These are phyloP conservation scores for Cepaea hortensis DNA, from an alignment of 2,888 invertebrate species.

Conservation along the genomic window DNA sequence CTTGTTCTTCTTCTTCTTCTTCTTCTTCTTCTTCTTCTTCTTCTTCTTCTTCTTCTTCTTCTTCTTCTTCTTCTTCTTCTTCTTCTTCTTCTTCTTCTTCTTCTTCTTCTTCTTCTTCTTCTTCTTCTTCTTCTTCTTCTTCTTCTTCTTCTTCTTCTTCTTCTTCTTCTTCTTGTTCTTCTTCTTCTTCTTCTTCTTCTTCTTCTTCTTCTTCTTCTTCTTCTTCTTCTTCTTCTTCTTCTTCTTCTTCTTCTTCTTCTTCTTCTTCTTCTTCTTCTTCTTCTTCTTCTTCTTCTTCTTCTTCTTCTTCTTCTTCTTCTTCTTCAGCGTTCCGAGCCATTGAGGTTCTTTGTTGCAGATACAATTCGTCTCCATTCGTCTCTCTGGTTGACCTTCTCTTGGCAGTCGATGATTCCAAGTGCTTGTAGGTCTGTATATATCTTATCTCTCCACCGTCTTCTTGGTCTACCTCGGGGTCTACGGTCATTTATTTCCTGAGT, in stretches of 20 bases:
- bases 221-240: slow-evolving; percentile 25
- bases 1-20: slow-evolving; percentile 10
- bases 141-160: too few species aligned
- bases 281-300: slow-evolving; percentile 36
- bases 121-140: too few species aligned
- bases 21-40: slow-evolving; percentile 37
- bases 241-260: slow-evolving; percentile 35
- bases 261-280: slow-evolving; percentile 34
- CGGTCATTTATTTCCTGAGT: too few species aligned
- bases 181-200: slow-evolving; percentile 20
- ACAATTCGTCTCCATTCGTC: too few species aligned
- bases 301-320: too few species aligned
- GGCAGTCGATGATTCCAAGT: too few species aligned
- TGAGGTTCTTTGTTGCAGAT: too few species aligned
- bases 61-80: slow-evolving; percentile 33
- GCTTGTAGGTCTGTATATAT: too few species aligned
- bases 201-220: slow-evolving; percentile 8
- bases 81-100: slow-evolving; percentile 44
- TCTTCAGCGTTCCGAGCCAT: too few species aligned
- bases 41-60: slow-evolving; percentile 29
- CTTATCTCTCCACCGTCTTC: too few species aligned
- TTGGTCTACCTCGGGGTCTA: too few species aligned
- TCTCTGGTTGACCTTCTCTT: too few species aligned
- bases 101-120: slow-evolving; percentile 31
- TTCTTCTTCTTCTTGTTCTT: slow-evolving; percentile 18